Evolutionary conservation across 2,797 vertebrate species (phyloP).

Genomic region (Rhinoraja longicauda): DNA sequence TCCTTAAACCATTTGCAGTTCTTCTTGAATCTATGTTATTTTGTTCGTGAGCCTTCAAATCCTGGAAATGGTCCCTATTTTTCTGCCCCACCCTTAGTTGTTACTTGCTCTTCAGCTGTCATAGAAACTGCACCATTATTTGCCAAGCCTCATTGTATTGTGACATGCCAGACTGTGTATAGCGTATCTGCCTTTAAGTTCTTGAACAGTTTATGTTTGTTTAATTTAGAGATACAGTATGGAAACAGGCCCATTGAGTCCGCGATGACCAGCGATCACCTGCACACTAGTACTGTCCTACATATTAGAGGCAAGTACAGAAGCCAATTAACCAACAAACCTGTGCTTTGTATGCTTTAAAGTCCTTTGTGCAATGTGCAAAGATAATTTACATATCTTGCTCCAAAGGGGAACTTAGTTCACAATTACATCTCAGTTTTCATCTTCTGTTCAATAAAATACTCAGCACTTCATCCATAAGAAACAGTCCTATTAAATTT

Average conservation of each 20-base stretch:
- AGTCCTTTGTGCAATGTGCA: not conserved
- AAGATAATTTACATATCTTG: not conserved
- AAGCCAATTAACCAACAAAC: no score
- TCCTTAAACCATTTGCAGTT: not conserved
- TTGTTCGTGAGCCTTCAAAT: not conserved
- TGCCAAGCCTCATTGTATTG: not conserved
- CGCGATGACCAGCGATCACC: no score
- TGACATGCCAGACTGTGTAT: no score
- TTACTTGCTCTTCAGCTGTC: not conserved
- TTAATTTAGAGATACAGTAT: no score
- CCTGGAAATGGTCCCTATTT: not conserved
- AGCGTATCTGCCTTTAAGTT: not conserved
- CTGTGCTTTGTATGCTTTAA: not conserved
- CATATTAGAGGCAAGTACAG: no score
- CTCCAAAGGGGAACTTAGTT: not conserved
- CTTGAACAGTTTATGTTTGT: no score
- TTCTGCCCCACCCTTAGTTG: not conserved
- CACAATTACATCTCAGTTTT: not conserved
- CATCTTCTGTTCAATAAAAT: not conserved
- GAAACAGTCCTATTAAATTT: not conserved
- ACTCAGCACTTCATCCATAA: not conserved
- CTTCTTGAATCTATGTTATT: not conserved
- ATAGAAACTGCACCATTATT: not conserved
- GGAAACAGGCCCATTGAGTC: no score
- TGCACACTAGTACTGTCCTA: no score